Evolutionary conservation across 53 echinoderm and acorn worm species (phyloP), one percentile per base, ranked within the genome.

Genomic region (Paracentrotus lividus): DNA sequence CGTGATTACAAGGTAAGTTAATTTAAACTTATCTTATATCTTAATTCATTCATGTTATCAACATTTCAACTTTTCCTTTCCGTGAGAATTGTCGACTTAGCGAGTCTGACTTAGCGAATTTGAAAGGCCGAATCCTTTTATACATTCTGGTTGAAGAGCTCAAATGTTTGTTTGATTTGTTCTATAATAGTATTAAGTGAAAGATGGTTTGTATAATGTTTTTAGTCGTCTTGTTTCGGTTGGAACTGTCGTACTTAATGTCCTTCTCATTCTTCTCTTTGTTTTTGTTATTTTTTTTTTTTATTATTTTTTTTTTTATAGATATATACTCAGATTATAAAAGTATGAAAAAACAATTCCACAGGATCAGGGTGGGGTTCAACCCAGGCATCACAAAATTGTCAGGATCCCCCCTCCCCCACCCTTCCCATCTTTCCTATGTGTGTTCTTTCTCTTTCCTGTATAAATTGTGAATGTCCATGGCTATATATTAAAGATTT

Each of bases 1-100:
- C 72, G 36, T 18, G 18, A 72, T 40, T 38, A 72, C 72, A 40
- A 72, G 72, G 72, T 72, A 72, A 72, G 72, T 72, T 72, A 72
- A 4, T 72, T 72, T 72, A 38, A 72, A 18, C 72, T 40, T 18
- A 5, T 72, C 36, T 38, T 72, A 20, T 18, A 72, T 6, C 40
- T 18, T 40, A 40, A 72, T 72, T 72, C n/a, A n/a, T n/a, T n/a
- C n/a, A n/a, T n/a, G n/a, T n/a, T n/a, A n/a, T 72, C 72, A 4
- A 18, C 2, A 40, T 72, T 20, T 20, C 20, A 72, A 20, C 18
- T 38, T 64, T 40, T 72, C 34, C 13, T 24, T 67, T 67, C 7
- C n/a, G n/a, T n/a, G n/a, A n/a, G n/a, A n/a, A 33, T 32, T 31
- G 67, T 33, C 72, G 72, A 72, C 34, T 69, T 38, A 20, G 34